These are phyloP conservation scores for Aphelocoma coerulescens DNA, from an alignment of 2,113 vertebrate species.

Conservation along the genomic window DNA sequence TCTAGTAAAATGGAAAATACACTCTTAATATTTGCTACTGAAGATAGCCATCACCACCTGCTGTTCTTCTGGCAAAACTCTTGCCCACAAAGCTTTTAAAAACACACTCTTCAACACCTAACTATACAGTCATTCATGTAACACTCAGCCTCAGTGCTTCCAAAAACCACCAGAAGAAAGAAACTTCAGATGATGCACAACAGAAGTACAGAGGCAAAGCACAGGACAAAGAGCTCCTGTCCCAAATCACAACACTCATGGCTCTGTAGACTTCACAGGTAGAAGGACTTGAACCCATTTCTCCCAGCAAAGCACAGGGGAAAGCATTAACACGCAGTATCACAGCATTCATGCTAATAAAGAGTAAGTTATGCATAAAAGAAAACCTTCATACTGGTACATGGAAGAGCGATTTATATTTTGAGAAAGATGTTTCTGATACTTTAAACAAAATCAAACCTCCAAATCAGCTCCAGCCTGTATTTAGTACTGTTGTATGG, in stretches of 20 bases:
- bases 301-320: neutral
- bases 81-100: neutral
- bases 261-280: neutral
- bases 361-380: neutral
- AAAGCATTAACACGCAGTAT: neutral
- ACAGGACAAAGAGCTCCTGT: neutral
- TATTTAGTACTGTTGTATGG: neutral
- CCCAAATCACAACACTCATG: fast-evolving
- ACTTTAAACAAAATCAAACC: neutral
- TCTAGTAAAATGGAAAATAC: neutral
- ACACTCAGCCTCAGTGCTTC: neutral
- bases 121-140: neutral
- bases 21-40: neutral
- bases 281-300: neutral
- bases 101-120: neutral
- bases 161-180: neutral
- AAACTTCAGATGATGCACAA: neutral
- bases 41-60: neutral
- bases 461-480: neutral
- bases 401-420: neutral
- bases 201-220: fast-evolving
- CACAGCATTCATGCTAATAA: neutral
- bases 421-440: neutral
- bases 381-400: neutral
- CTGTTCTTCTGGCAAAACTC: neutral